Percentiles rank a stretch among this genome's conserved stretches.
These are phyloP conservation scores for Amphiprion percula DNA, from an alignment of 2,113 vertebrate species.

Conservation along the genomic window DNA sequence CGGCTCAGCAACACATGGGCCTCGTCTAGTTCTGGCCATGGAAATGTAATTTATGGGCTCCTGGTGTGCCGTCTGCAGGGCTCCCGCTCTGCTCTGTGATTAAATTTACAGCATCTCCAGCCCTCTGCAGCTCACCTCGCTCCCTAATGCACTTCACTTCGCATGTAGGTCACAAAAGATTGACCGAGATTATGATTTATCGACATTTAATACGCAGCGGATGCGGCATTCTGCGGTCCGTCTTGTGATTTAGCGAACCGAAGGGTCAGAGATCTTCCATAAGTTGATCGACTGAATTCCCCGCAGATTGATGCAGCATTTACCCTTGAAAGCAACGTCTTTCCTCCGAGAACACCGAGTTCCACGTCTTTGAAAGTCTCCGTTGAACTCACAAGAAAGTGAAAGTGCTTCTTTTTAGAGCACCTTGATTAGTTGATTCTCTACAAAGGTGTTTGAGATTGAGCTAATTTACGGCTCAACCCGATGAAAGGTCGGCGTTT, in stretches of 20 bases:
- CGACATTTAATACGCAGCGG: fast-evolving
- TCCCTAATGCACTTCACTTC: background rate
- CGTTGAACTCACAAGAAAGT: too few relatives aligned
- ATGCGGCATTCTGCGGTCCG: background rate
- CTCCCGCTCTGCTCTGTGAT: constrained; percentile 24
- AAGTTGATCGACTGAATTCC: background rate
- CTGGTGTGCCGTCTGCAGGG: constrained; percentile 12
- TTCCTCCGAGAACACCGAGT: too few relatives aligned
- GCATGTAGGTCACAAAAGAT: background rate
- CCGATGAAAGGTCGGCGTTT: too few relatives aligned
- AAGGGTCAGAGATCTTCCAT: background rate
- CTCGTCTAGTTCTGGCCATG: background rate
- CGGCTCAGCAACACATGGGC: background rate
- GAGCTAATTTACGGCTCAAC: too few relatives aligned
- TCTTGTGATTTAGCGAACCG: background rate
- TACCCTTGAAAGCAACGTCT: background rate
- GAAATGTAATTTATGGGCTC: background rate
- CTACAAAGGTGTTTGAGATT: too few relatives aligned
- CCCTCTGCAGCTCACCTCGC: background rate
- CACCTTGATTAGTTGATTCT: too few relatives aligned
- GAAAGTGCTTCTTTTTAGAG: too few relatives aligned
- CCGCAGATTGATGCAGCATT: background rate
- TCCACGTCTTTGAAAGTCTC: too few relatives aligned
- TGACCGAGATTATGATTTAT: background rate
- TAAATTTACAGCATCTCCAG: constrained; percentile 40